Percentiles rank a stretch among this genome's conserved stretches.
These are phyloP conservation scores for Amblyjoppa fuscipennis DNA, from an alignment of 2,888 invertebrate genomes.

Conservation along the genomic window DNA sequence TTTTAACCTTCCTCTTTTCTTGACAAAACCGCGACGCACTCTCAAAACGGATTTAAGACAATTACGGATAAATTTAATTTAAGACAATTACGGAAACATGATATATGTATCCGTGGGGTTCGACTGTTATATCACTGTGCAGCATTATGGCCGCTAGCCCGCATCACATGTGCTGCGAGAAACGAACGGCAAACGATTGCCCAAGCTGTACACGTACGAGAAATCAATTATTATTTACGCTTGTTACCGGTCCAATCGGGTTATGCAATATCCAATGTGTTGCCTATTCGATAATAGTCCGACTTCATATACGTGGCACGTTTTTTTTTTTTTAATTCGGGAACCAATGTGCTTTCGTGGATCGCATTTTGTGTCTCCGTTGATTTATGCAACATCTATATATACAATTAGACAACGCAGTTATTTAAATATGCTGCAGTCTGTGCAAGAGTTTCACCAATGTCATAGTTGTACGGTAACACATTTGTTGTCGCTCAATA, in stretches of 20 bases:
- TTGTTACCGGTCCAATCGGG: conserved; percentile 6
- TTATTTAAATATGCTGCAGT: conserved; percentile 8
- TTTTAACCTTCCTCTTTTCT: background rate
- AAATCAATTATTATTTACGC: conserved; percentile 29
- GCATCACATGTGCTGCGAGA: background rate
- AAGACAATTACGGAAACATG: conserved; percentile 42
- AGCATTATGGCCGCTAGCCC: background rate
- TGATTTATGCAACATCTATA: conserved; percentile 1
- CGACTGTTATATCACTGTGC: background rate
- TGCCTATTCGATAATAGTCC: background rate
- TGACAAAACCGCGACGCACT: conserved; percentile 1
- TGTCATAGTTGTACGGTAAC: background rate
- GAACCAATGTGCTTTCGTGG: conserved; percentile 1
- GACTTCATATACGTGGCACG: conserved; percentile 1
- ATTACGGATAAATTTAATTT: conserved; percentile 7
- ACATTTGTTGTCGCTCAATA: background rate
- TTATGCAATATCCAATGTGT: conserved; percentile 40
- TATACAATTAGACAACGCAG: background rate
- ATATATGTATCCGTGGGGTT: conserved; percentile 1
- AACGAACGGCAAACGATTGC: conserved; percentile 5
- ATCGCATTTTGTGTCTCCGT: background rate
- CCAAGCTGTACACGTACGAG: conserved; percentile 18
- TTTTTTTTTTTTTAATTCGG: background rate
- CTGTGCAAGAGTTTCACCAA: background rate
- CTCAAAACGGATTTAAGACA: conserved; percentile 18